phyloP scores from a whole-genome alignment of 2,797 vertebrate genomes.

The Aeoliscus strigatus region DNA sequence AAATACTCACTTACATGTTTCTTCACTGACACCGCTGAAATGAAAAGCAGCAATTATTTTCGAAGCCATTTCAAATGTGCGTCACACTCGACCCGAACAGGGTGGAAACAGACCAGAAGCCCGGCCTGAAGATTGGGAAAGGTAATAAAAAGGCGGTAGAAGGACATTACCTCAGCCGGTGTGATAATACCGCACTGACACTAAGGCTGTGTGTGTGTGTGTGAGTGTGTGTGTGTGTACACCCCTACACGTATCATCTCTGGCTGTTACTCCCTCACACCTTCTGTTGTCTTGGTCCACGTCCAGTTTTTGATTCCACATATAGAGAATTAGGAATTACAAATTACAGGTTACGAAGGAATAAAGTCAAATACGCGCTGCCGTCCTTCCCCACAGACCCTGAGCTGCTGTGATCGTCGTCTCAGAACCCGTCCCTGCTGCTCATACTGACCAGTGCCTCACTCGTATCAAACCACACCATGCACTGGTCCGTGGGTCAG shows the following conservation, averaged over 20 bases:
- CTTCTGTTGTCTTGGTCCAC: slow-evolving; percentile 13
- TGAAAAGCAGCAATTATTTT: slow-evolving; percentile 64
- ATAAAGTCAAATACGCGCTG: too few relatives aligned
- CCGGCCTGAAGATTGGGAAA: slow-evolving; percentile 11
- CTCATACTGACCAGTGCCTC: too few relatives aligned
- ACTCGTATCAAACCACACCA: slow-evolving; percentile 23
- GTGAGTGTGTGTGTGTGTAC: slow-evolving; percentile 13
- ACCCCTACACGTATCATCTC: slow-evolving; percentile 30
- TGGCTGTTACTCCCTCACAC: slow-evolving; percentile 20
- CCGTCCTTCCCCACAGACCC: too few relatives aligned
- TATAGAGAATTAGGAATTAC: too few relatives aligned
- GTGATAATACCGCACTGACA: slow-evolving; percentile 27
- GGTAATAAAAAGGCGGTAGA: slow-evolving; percentile 18
- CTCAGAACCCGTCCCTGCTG: too few relatives aligned
- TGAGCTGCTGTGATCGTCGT: too few relatives aligned
- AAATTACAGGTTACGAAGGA: too few relatives aligned
- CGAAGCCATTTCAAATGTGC: slow-evolving; percentile 56
- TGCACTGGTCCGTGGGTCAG: neutral
- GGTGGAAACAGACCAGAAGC: slow-evolving; percentile 60
- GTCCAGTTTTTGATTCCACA: slow-evolving; percentile 9
- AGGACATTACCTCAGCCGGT: slow-evolving; percentile 26
- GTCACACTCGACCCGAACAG: slow-evolving; percentile 53
- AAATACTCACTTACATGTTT: slow-evolving; percentile 46
- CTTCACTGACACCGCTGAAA: slow-evolving; percentile 44
- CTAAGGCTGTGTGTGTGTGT: slow-evolving; percentile 9